A percentile compares a stretch with the other conserved stretches of the same genome.
phyloP scores from a whole-genome alignment of 2,797 vertebrate genomes.

The Crenuchus spilurus region DNA sequence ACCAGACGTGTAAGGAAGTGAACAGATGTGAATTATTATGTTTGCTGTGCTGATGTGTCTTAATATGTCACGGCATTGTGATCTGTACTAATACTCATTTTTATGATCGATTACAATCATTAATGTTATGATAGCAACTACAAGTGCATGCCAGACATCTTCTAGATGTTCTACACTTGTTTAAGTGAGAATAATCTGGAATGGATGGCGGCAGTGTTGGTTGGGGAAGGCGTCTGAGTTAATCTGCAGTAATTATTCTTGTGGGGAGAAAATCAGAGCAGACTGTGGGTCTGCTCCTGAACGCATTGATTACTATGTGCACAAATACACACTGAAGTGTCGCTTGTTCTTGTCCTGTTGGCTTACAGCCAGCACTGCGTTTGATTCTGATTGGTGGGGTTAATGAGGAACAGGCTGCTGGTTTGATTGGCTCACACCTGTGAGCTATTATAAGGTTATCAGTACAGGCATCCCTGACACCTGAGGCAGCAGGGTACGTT shows the following conservation, averaged over 20 bases:
- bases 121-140: too few species aligned
- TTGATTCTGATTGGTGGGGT: conserved; percentile 27
- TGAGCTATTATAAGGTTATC: conserved; percentile 24
- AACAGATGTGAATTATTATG: too few species aligned
- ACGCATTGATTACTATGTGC: too few species aligned
- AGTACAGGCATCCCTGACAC: conserved; percentile 5
- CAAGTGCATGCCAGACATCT: not conserved
- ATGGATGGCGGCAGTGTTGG: too few species aligned
- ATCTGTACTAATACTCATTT: too few species aligned
- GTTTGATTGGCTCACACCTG: conserved; percentile 36
- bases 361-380: not conserved
- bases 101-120: too few species aligned
- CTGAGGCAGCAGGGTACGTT: not conserved
- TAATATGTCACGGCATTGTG: too few species aligned
- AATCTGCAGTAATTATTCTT: not conserved
- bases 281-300: too few species aligned
- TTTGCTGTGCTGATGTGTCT: too few species aligned
- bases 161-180: not conserved
- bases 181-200: not conserved
- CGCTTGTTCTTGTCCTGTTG: too few species aligned
- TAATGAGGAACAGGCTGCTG: conserved; percentile 38
- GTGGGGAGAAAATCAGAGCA: not conserved
- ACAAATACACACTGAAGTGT: too few species aligned
- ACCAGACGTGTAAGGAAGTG: too few species aligned
- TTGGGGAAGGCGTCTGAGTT: not conserved